Evolutionary conservation across 2,888 invertebrate species (phyloP).

Genomic region (Crepidodera aurea): DNA sequence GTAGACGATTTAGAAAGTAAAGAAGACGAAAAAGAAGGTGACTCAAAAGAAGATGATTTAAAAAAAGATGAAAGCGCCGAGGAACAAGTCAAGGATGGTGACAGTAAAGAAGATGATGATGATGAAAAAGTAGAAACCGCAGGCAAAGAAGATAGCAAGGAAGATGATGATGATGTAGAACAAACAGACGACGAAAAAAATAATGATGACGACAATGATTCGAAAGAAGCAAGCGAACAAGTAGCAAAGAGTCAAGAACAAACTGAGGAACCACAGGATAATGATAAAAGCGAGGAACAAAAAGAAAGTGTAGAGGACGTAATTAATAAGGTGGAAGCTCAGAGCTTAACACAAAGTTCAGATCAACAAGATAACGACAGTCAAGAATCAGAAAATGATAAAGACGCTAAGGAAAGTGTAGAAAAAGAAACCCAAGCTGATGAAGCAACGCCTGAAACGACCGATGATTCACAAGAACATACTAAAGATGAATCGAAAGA

Average conservation of each 20-base stretch:
- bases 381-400: constrained; percentile 42
- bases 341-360: constrained; percentile 14
- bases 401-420: constrained; percentile 32
- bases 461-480: too few species aligned
- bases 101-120: too few species aligned
- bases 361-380: constrained; percentile 30
- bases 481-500: constrained; percentile 6
- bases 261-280: constrained; percentile 28
- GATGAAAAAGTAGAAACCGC: constrained; percentile 31
- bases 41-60: constrained; percentile 46
- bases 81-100: constrained; percentile 57
- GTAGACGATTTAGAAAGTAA: constrained; percentile 38
- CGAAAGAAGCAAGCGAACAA: constrained; percentile 33
- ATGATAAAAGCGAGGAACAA: constrained; percentile 19
- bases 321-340: constrained; percentile 32
- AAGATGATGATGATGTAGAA: constrained; percentile 44
- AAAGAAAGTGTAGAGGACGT: constrained; percentile 22
- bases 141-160: constrained; percentile 39
- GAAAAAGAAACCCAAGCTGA: constrained; percentile 34
- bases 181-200: constrained; percentile 12
- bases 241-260: constrained; percentile 31
- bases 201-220: neutral
- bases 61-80: constrained; percentile 49
- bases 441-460: constrained; percentile 32
- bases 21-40: constrained; percentile 43